Evolutionary conservation across 1,140 invertebrate genomes (phyloP).

Genomic region (Aphelinus atriplicis): DNA sequence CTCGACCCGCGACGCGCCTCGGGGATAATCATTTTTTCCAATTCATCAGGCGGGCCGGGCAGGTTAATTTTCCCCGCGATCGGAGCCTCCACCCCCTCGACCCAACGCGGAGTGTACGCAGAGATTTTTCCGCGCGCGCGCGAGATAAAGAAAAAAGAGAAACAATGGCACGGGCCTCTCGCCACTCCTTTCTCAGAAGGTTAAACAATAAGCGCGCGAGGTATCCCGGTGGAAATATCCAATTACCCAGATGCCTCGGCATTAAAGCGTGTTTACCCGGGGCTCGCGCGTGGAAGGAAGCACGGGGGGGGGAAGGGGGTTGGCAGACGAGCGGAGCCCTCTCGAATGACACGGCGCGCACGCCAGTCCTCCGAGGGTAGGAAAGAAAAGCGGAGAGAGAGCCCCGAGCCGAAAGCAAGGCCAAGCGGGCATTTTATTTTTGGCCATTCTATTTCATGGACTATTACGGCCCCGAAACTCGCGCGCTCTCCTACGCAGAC

Average conservation of each 20-base stretch:
- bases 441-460: constrained; percentile 28
- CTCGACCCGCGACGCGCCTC: too few species aligned
- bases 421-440: not conserved
- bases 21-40: too few species aligned
- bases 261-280: constrained; percentile 20
- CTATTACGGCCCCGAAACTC: constrained; percentile 14
- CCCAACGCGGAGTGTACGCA: too few species aligned
- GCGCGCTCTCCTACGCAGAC: too few species aligned
- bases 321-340: not conserved
- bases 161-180: too few species aligned
- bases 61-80: too few species aligned
- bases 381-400: not conserved
- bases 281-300: constrained; percentile 9
- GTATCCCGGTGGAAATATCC: constrained; percentile 20
- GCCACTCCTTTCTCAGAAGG: constrained; percentile 2
- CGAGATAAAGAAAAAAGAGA: too few species aligned
- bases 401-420: not conserved
- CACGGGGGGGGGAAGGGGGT: not conserved
- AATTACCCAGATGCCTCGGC: constrained; percentile 31
- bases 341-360: not conserved
- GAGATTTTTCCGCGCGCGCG: too few species aligned
- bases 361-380: constrained; percentile 1
- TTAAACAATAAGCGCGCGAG: constrained; percentile 28
- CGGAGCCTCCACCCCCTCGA: too few species aligned
- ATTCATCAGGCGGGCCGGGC: too few species aligned